phyloP scores from a whole-genome alignment of 2,797 vertebrate species.

The Syngnathus acus region DNA sequence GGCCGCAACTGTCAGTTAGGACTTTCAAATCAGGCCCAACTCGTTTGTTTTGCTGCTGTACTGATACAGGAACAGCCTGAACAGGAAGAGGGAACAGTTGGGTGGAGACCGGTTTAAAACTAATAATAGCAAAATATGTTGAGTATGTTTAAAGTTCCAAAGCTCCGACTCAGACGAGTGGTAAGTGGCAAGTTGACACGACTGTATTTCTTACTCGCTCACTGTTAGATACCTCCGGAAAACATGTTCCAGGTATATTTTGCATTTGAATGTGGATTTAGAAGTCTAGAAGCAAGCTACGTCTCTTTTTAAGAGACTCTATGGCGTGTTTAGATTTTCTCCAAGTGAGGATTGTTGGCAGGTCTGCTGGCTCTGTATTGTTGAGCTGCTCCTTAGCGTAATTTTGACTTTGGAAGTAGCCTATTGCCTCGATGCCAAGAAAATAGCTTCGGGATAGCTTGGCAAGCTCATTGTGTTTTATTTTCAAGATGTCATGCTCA shows the following conservation, averaged over 20 bases:
- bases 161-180: background rate
- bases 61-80: background rate
- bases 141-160: background rate
- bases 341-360: conserved; percentile 29
- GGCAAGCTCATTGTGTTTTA: conserved; percentile 36
- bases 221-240: background rate
- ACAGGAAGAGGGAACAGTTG: background rate
- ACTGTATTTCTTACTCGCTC: background rate
- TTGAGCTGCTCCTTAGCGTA: conserved; percentile 57
- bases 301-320: conserved; percentile 21
- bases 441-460: conserved; percentile 50
- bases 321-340: conserved; percentile 18
- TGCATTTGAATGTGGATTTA: conserved; percentile 7
- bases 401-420: conserved; percentile 69
- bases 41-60: background rate
- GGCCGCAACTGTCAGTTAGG: background rate
- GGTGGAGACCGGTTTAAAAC: background rate
- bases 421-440: conserved; percentile 54
- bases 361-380: conserved; percentile 34
- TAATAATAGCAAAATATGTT: background rate
- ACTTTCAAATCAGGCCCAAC: conserved; percentile 1
- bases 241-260: background rate
- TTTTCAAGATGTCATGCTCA: conserved; percentile 26
- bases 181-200: background rate
- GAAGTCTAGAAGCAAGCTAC: conserved; percentile 5